phyloP scores from a whole-genome alignment of 2,113 vertebrate genomes.

The Podarcis raffonei region DNA sequence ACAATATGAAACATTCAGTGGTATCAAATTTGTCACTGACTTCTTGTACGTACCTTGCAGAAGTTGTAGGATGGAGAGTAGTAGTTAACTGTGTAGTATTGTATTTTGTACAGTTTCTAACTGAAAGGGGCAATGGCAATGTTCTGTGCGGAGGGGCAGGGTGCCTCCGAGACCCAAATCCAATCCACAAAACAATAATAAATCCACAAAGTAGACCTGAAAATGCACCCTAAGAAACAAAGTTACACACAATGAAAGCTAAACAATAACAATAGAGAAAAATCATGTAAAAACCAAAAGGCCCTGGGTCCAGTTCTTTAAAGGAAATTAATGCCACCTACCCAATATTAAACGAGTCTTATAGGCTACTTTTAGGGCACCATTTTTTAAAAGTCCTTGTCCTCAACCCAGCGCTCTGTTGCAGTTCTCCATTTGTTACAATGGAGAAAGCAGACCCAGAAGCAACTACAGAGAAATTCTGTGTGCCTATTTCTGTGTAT shows the following conservation, averaged over 20 bases:
- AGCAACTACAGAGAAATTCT: not conserved
- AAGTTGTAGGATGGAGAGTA: not conserved
- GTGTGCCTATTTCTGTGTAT: not conserved
- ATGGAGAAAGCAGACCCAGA: no score
- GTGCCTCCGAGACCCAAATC: conserved; percentile 76
- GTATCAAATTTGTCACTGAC: not conserved
- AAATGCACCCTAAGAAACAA: conserved; percentile 72
- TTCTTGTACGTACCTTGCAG: not conserved
- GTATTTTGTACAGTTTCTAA: conserved; percentile 67
- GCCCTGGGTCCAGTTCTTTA: not conserved
- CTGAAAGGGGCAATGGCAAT: conserved; percentile 70
- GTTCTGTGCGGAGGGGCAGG: conserved; percentile 60
- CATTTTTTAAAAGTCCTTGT: no score
- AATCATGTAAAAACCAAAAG: not conserved
- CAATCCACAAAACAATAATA: conserved; percentile 76
- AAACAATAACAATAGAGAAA: not conserved
- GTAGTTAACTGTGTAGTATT: not conserved
- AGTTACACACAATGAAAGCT: not conserved
- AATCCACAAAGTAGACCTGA: conserved; percentile 74
- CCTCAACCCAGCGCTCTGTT: no score
- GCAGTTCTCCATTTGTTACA: no score
- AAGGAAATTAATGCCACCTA: not conserved
- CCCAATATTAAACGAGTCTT: not conserved
- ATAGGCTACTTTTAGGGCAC: no score
- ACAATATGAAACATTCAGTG: not conserved